Evolutionary conservation across 2,888 invertebrate species (phyloP).

Genomic region (Steinernema hermaphroditum): DNA sequence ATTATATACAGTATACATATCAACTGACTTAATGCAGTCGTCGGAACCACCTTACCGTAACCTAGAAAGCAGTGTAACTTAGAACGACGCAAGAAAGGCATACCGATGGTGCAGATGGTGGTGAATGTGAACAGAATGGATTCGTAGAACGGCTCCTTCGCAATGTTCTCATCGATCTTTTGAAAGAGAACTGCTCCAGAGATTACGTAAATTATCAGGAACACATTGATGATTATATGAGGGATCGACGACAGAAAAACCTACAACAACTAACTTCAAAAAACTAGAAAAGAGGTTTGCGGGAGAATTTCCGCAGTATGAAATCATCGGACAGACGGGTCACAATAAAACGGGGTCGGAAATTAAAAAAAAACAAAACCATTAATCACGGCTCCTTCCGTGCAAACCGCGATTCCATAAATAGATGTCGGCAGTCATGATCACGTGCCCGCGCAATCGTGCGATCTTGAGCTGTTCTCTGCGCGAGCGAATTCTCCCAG

Average conservation of each 20-base stretch:
- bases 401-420: conserved; percentile 4
- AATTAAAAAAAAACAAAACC: neutral
- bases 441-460: conserved; percentile 9
- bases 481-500: neutral
- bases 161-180: conserved; percentile 35
- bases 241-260: conserved; percentile 42
- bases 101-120: conserved; percentile 56
- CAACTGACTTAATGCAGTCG: conserved; percentile 7
- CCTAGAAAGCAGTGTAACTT: conserved; percentile 40
- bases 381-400: conserved; percentile 6
- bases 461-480: neutral
- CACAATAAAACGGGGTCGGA: neutral
- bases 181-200: conserved; percentile 47
- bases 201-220: conserved; percentile 42
- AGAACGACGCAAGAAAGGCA: neutral
- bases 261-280: conserved; percentile 32
- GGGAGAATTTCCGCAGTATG: neutral
- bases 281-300: neutral
- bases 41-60: conserved; percentile 54
- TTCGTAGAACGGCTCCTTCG: conserved; percentile 38
- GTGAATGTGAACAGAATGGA: conserved; percentile 52
- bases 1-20: conserved; percentile 51
- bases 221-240: conserved; percentile 43
- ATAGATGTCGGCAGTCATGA: neutral
- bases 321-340: neutral